Evolutionary conservation across 2,888 invertebrate species (phyloP).

Genomic region (Panzeria rudis): DNA sequence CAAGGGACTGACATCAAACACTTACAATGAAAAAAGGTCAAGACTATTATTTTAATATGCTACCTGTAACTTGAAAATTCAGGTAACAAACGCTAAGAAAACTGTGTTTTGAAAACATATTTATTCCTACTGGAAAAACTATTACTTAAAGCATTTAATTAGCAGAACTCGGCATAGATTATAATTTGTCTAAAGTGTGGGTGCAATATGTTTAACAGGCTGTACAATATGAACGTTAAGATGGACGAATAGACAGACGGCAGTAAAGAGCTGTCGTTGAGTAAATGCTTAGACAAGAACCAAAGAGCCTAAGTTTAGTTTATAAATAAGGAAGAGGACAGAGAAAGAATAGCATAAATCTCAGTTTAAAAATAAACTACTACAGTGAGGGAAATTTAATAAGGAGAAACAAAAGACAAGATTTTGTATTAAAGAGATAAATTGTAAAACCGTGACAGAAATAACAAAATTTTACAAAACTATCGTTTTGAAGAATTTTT

Average conservation of each 20-base stretch:
- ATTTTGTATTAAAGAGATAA: neutral
- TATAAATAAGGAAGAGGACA: constrained; percentile 12
- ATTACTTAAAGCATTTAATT: constrained; percentile 20
- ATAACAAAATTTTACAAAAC: too few species aligned
- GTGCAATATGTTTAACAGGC: constrained; percentile 65
- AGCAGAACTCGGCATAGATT: constrained; percentile 5
- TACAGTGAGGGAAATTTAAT: constrained; percentile 3
- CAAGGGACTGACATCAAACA: constrained; percentile 14
- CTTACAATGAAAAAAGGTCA: constrained; percentile 45
- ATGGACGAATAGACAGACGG: neutral
- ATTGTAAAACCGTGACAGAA: too few species aligned
- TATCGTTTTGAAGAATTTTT: too few species aligned
- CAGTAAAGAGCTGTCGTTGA: neutral
- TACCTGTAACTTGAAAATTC: constrained; percentile 1
- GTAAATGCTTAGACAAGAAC: constrained; percentile 10
- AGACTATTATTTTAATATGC: constrained; percentile 50
- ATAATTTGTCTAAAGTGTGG: constrained; percentile 53
- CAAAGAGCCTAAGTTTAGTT: constrained; percentile 1
- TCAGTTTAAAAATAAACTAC: constrained; percentile 30
- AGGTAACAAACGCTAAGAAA: constrained; percentile 40
- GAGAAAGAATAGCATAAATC: constrained; percentile 13
- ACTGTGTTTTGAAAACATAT: constrained; percentile 35
- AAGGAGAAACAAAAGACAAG: neutral
- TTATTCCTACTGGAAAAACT: constrained; percentile 65
- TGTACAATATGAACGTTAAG: constrained; percentile 10